Evolutionary conservation across 1,140 invertebrate species (phyloP).

Genomic region (Harlomillsia oculata): DNA sequence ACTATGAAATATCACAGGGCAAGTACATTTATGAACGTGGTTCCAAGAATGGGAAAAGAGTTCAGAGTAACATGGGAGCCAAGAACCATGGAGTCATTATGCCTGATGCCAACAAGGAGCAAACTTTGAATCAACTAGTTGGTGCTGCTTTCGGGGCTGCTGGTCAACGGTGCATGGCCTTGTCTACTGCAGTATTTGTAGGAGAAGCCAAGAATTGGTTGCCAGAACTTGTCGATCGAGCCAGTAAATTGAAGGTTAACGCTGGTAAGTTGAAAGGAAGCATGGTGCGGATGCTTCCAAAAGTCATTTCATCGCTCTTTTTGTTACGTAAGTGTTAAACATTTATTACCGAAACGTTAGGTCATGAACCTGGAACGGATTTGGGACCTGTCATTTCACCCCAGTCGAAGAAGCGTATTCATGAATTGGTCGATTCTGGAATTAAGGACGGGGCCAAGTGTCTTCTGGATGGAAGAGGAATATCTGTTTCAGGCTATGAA

Average conservation of each 20-base stretch:
- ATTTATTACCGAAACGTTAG: constrained; percentile 40
- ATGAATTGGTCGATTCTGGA: constrained; percentile 73
- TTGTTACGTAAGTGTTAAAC: too few relatives aligned
- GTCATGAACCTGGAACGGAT: constrained; percentile 83
- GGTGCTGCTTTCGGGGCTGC: constrained; percentile 94
- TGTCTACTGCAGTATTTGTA: constrained; percentile 94
- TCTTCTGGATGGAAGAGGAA: constrained; percentile 74
- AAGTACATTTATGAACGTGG: constrained; percentile 92
- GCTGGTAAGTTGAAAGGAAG: constrained; percentile 56
- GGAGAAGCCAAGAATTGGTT: constrained; percentile 91
- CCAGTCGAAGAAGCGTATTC: constrained; percentile 77
- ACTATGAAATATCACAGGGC: constrained; percentile 59
- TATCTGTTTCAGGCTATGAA: constrained; percentile 77
- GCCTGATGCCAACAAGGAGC: constrained; percentile 95
- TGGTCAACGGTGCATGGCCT: constrained; percentile 95
- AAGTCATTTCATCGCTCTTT: too few relatives aligned
- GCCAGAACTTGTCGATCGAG: constrained; percentile 76
- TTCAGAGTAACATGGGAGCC: constrained; percentile 97
- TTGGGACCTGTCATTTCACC: constrained; percentile 94
- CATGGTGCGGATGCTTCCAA: too few relatives aligned
- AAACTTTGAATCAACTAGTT: constrained; percentile 83
- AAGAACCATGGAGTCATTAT: constrained; percentile 98
- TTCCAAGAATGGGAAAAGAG: constrained; percentile 80
- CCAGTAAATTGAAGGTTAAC: constrained; percentile 84
- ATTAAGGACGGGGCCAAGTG: constrained; percentile 82